Evolutionary conservation across 2,113 vertebrate genomes (phyloP), one percentile per base, ranked within the genome.

Genomic region (Anhinga anhinga): DNA sequence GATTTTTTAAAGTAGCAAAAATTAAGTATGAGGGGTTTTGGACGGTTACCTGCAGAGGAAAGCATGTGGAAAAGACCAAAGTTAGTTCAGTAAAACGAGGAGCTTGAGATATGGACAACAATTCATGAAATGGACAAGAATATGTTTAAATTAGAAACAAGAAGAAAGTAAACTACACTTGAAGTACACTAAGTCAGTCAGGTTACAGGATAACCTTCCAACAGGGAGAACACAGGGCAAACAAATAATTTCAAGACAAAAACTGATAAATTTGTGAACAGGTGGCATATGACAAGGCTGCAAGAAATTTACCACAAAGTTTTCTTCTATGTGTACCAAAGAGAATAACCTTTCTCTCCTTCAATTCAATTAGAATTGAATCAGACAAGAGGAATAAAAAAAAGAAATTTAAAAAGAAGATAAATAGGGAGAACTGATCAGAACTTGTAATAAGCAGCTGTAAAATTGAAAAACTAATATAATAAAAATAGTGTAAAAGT

Each of bases 1-100:
- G 6, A 4, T 74, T 50, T 4, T 62, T 63, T 82, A 78, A 63
- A 0, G 0, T 8, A 47, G 10, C 19, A 78, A 18, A 84, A 89
- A 82, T 42, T 14, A 65, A 71, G 4, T 23, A 2, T 52, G 65
- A 82, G 23, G 15, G 11, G 40, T 16, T 74, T 76, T 16, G 42
- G 27, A n/a, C 4, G 26, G 3, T 38, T 63, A 47, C 13, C 17
- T 55, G 10, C 18, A 36, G 50, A 63, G 23, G n/a, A 6, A 85
- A 76, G 47, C 4, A 11, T 1, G 3, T 59, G 21, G 9, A 72
- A 76, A 83, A 90, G 8, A 67, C 3, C 6, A 44, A 73, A 62
- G 3, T 53, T 62, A 66, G 11, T 82, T 85, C 18, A 56, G 11
- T 42, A 63, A 85, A 82, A 62, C 7, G 44, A 59, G 16, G 11